Conservation (phyloP, 2,113 vertebrate genomes). For the Anhinga rufa region DNA sequence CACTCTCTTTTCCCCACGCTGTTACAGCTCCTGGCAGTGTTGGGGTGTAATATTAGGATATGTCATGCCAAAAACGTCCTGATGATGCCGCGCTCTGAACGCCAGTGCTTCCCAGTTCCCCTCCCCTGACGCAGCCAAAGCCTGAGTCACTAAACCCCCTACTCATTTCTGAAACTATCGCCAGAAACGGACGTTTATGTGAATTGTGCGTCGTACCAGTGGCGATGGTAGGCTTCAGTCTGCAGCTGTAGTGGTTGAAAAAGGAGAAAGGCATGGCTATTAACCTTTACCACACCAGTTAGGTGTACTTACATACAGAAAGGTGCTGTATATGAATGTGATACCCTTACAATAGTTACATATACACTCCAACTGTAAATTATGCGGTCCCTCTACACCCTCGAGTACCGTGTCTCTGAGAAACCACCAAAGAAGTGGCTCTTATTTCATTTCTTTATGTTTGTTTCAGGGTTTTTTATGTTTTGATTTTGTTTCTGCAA, state of each 20-base stretch:
- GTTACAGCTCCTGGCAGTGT: neutral
- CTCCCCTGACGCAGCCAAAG: neutral
- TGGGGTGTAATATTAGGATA: neutral
- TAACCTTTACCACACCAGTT: neutral
- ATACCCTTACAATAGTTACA: neutral
- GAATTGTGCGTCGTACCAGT: neutral
- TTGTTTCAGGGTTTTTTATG: neutral
- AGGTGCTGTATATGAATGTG: neutral
- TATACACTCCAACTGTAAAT: neutral
- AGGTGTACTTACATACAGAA: neutral
- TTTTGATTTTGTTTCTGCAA: neutral
- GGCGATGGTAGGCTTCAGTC: neutral
- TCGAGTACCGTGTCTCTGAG: neutral
- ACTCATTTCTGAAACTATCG: neutral
- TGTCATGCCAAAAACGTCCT: neutral
- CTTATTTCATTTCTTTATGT: neutral
- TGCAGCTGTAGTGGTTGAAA: neutral
- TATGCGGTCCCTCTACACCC: neutral
- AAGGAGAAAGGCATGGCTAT: neutral
- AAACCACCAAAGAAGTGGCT: neutral
- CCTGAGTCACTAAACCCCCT: neutral
- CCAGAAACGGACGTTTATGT: neutral
- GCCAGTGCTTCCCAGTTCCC: neutral
- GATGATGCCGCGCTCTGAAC: neutral
- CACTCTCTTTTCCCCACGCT: fast-evolving